Evolutionary conservation across 2,888 invertebrate genomes (phyloP).

Genomic region (Plebejus melissa): DNA sequence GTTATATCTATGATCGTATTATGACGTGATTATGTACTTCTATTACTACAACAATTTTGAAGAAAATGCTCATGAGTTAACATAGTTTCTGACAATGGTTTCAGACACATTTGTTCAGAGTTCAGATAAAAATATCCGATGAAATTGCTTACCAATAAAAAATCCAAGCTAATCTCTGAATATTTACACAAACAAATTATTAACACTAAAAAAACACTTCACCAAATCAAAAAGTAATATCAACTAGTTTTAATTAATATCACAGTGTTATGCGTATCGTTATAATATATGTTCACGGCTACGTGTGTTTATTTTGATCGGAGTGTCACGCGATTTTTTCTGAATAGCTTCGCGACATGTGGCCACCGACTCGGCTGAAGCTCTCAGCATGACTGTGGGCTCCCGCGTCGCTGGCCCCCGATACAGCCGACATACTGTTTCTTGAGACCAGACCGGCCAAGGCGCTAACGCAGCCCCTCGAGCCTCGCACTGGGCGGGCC

Average conservation of each 20-base stretch:
- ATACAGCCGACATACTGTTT: conserved; percentile 71
- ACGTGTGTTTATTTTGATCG: conserved; percentile 53
- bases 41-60: too few relatives aligned
- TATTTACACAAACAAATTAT: conserved; percentile 39
- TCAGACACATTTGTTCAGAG: background rate
- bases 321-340: conserved; percentile 69
- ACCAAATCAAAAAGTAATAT: conserved; percentile 64
- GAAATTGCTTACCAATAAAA: conserved; percentile 45
- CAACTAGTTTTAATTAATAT: conserved; percentile 48
- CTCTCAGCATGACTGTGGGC: conserved; percentile 78
- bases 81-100: background rate
- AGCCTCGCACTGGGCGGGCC: conserved; percentile 64
- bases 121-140: background rate
- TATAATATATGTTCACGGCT: conserved; percentile 56
- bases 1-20: too few relatives aligned
- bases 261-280: conserved; percentile 66
- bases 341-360: conserved; percentile 71
- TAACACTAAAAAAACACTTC: conserved; percentile 60
- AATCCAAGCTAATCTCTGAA: conserved; percentile 25
- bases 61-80: background rate
- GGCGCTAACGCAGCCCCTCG: conserved; percentile 69
- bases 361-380: conserved; percentile 73
- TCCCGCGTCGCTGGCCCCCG: conserved; percentile 76
- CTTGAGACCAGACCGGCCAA: conserved; percentile 57
- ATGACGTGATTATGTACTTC: too few relatives aligned